phyloP scores from a whole-genome alignment of 2,113 vertebrate species.

The Chaetura pelagica region DNA sequence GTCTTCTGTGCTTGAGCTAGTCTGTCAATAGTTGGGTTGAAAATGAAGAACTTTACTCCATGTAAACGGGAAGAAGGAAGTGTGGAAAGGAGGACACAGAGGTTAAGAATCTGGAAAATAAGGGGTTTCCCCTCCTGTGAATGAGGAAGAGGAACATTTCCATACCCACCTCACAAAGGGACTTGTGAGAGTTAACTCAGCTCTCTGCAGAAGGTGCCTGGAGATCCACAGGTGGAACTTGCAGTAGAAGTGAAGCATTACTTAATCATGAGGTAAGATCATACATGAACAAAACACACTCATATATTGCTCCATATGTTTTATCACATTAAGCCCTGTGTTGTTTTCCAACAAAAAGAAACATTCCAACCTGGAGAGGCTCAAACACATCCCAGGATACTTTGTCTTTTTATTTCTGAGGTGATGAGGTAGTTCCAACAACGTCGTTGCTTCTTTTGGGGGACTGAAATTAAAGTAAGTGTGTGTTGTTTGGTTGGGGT shows the following conservation, averaged over 20 bases:
- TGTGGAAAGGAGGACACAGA: not conserved
- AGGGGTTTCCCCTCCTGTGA: not conserved
- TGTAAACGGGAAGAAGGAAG: not conserved
- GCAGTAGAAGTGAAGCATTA: not conserved
- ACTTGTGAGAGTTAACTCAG: not conserved
- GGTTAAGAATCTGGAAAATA: not conserved
- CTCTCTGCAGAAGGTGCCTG: not conserved
- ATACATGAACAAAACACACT: not conserved
- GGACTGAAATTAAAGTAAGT: not conserved
- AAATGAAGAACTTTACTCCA: not conserved
- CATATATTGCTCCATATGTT: not conserved
- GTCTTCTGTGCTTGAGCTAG: accelerated
- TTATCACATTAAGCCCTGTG: not conserved
- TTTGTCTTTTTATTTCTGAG: not conserved
- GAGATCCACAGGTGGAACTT: slow-evolving; percentile 7
- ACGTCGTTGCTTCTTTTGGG: not conserved
- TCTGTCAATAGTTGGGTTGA: not conserved
- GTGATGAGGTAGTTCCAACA: not conserved
- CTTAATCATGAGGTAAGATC: not conserved
- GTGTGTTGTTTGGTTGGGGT: not conserved
- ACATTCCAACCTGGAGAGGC: slow-evolving; percentile 4
- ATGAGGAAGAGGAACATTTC: not conserved
- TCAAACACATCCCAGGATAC: not conserved
- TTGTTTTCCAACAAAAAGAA: not conserved
- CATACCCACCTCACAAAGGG: not conserved